Conservation (phyloP, 2,797 vertebrate genomes). For the Pterois miles region DNA sequence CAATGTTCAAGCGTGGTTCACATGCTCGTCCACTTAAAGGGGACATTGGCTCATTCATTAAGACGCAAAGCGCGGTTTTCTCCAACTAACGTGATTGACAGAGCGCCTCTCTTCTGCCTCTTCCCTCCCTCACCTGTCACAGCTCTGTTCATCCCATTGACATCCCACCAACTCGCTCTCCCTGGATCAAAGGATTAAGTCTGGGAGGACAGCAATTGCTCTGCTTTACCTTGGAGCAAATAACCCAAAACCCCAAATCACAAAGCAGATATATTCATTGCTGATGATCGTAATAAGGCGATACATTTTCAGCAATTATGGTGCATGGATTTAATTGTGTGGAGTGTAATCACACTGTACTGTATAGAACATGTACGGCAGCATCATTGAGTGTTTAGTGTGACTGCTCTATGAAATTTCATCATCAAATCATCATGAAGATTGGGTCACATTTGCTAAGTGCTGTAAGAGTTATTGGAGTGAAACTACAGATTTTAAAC, state of each 20-base stretch:
- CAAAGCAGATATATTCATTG: conserved; percentile 29
- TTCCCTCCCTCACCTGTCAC: conserved; percentile 56
- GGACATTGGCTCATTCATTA: conserved; percentile 64
- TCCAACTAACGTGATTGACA: conserved; percentile 62
- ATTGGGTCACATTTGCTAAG: neutral
- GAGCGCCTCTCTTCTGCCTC: conserved; percentile 27
- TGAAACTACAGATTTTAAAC: neutral
- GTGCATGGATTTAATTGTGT: conserved; percentile 29
- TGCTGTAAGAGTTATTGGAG: neutral
- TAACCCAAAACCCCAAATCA: conserved; percentile 44
- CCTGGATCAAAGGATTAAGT: conserved; percentile 69
- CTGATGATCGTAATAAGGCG: conserved; percentile 31
- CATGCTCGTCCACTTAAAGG: conserved; percentile 57
- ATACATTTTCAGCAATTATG: conserved; percentile 23
- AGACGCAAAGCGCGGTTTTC: conserved; percentile 53
- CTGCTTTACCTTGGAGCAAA: conserved; percentile 57
- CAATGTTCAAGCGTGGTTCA: conserved; percentile 35
- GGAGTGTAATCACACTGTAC: conserved; percentile 12
- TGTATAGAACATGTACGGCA: neutral
- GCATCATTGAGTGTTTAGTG: conserved; percentile 2
- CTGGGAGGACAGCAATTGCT: conserved; percentile 58
- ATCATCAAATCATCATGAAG: neutral
- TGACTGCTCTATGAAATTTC: neutral
- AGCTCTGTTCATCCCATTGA: conserved; percentile 55
- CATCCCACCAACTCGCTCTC: conserved; percentile 58